Evolutionary conservation across 2,113 vertebrate genomes (phyloP), one percentile per base, ranked within the genome.

Genomic region (Daubentonia madagascariensis): DNA sequence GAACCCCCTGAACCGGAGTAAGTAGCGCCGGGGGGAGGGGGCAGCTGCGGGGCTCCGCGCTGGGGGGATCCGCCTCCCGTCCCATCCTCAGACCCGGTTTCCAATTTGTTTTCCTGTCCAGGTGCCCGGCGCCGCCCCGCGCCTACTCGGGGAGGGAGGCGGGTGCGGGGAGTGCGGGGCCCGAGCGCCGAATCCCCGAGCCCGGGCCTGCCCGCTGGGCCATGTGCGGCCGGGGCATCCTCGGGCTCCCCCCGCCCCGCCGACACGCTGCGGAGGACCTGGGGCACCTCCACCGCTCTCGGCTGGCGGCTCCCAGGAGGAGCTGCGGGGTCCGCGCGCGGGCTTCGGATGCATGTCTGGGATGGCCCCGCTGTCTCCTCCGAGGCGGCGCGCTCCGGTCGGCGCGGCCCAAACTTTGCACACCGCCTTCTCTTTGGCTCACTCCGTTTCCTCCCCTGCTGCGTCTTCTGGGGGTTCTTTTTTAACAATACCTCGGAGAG

Each of bases 1-100:
- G 59, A 91, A 96, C 63, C 57, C 94, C 52, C n/a, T 98, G 90
- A 98, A 98, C 54, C 98, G 97, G 81, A 96, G 99, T 99, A 95
- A 99, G 99, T 99, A 76, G 85, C 20, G 8, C 52, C 1, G 57
- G 12, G 89, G 91, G 54, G 32, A 54, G n/a, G 17, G 91, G 43
- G 54, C n/a, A 84, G 94, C 28, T 57, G 25, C 32, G 50, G 91
- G 59, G 79, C 61, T 14, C 57, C 13, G 40, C 67, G 1, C 12
- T 18, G 73, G 28, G 50, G 63, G 50, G 78, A 75, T 48, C 73
- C 59, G 43, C 80, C 86, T 79, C 68, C 12, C 37, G 8, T 79
- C 61, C 13, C 22, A 5, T 48, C 43, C 40, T 22, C 6, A 18
- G n/a, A 45, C 45, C 40, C 6, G 25, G 12, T n/a, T 79, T 22